Conservation (phyloP, 30 jellyfish, hydroid and myxozoan genomes). For the Cassiopea xamachana region DNA sequence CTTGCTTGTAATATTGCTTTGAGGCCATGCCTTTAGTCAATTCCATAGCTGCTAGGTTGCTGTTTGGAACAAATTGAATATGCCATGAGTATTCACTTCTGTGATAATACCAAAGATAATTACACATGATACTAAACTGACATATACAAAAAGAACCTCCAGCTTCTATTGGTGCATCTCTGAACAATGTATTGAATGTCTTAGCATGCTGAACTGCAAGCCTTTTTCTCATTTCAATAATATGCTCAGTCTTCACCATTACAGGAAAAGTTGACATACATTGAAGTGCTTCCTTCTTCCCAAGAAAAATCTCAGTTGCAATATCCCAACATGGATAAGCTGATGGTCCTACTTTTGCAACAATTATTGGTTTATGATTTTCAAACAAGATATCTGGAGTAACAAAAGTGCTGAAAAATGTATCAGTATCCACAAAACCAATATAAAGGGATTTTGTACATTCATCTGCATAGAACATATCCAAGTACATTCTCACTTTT, state of each 20-base stretch:
- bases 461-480: slow-evolving; percentile 66
- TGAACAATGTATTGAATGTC: slow-evolving; percentile 46
- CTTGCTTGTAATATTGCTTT: slow-evolving; percentile 29
- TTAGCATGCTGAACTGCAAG: slow-evolving; percentile 45
- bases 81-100: slow-evolving; percentile 76
- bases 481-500: slow-evolving; percentile 66
- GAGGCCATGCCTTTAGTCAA: slow-evolving; percentile 57
- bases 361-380: slow-evolving; percentile 46
- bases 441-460: slow-evolving; percentile 61
- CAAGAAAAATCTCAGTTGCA: slow-evolving; percentile 56
- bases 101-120: slow-evolving; percentile 72
- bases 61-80: slow-evolving; percentile 64
- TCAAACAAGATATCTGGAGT: slow-evolving; percentile 68
- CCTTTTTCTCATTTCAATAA: slow-evolving; percentile 44
- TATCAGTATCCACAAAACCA: slow-evolving; percentile 82
- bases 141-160: slow-evolving; percentile 50
- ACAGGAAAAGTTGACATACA: slow-evolving; percentile 83
- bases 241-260: slow-evolving; percentile 57
- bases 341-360: slow-evolving; percentile 55
- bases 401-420: slow-evolving; percentile 63
- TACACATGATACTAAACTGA: slow-evolving; percentile 73
- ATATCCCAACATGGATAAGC: slow-evolving; percentile 47
- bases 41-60: slow-evolving; percentile 4
- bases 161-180: slow-evolving; percentile 45
- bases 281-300: slow-evolving; percentile 54